Base-by-base conservation (phyloP, 2,113 vertebrate genomes). In the Miniopterus natalensis region DNA sequence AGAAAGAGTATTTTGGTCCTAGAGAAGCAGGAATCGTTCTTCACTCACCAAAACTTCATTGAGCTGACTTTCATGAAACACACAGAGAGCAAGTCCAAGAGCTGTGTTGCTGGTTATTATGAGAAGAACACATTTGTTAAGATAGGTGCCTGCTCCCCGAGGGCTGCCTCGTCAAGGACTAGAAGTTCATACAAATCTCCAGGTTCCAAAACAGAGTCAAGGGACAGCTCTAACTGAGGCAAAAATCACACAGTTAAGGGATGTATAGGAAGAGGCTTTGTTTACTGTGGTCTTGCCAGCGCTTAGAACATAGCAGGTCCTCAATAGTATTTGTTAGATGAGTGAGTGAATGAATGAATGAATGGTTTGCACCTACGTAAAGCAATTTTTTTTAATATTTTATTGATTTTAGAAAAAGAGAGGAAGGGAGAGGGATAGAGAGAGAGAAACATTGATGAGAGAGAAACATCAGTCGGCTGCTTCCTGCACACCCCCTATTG, bases 51-150 rank as follows among this genome's bases (percentile, higher is more conserved):
- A 81, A 79, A 80, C 42, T 36, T 66, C 36, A 77, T 6, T 36
- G 42, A 73, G 63, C 65, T 73, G 40, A 74, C 15, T 18, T 49
- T 66, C 31, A 8, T 8, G 53, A 61, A 70, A 45, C 11, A 6
- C 14, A 31, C 1, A 17, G 25, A 84, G n/a, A 23, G 47, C 49
- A 51, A 20, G 6, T 18, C 40, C 31, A 57, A 51, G 65, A 1
- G n/a, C 2, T 51, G 1, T 0, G 36, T 2, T 20, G 12, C 23
- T 29, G 15, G 18, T 17, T 74, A 49, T 10, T 14, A 9, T 2
- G 29, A 36, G 3, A 18, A 8, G 29, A 3, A 36, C 5, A 21
- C 21, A 51, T 51, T 59, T 59, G 55, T 17, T 29, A 40, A 27
- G 49, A 77, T 18, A 40, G 65, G 14, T 4, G 6, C 11, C 77